Base-by-base conservation (phyloP, 2,888 invertebrate species). In the Liopterus haemorrhoidalis region DNA sequence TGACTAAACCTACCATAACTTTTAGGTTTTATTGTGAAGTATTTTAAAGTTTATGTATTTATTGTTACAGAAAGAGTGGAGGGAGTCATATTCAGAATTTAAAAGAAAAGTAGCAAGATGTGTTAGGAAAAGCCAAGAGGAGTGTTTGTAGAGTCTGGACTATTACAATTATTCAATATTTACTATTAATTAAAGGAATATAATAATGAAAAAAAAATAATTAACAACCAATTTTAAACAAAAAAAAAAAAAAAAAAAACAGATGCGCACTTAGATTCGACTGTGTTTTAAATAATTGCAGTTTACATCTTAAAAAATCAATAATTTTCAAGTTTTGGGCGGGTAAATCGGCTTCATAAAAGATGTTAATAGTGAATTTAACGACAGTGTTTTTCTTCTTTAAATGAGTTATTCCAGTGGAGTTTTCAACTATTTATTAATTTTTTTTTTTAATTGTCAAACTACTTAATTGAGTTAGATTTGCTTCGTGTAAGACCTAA, bases 111-210 rank as follows among this genome's bases (percentile, higher is more conserved):
- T 97, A 63, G 92, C 94, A 63, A 82, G 87, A 73, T 95, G 94
- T 79, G 96, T 97, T 70, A 82, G 96, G 75, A 92, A 90, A 80
- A 96, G 95, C 81, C 95, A 96, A 81, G 96, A 97, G 73, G 91
- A 92, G 76, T 89, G 89, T 81, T 85, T 86, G 83, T 89, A 87
- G 82, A 73, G 70, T 21, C 30, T 36, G 30, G 25, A 42, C 33
- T 31, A 38, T 44, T 31, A 44, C 39, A 25, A 45, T 45, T 45
- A 45, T 39, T 39, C 32, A 45, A 45, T 44, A 45, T 45, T 44
- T 45, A 39, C 37, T 38, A 38, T 37, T 30, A 37, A 37, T n/a
- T n/a, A n/a, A n/a, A n/a, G n/a, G n/a, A n/a, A 14, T 15, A 44
- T 30, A 38, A 38, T 38, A 43, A 43, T 43, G 30, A 39, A 39